Percentiles rank a stretch among this genome's conserved stretches.
Evolutionary conservation across 2,113 vertebrate species (phyloP).

Genomic region (Tachysurus vachellii): DNA sequence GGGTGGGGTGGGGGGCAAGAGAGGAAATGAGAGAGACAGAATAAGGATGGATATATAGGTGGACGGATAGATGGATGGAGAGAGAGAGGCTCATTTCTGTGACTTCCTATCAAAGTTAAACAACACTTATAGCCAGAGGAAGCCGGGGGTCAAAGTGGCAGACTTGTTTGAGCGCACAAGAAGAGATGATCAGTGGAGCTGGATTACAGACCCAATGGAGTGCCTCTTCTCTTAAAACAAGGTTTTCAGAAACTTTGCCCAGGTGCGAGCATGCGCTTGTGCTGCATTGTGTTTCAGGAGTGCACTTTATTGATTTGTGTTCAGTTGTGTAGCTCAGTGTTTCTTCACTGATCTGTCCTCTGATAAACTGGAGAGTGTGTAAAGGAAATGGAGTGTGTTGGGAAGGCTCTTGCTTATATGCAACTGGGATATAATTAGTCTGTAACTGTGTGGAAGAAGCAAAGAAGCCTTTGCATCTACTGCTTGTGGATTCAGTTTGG

Average conservation of each 20-base stretch:
- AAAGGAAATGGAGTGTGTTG: conserved; percentile 65
- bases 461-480: conserved; percentile 34
- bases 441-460: conserved; percentile 46
- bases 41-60: conserved; percentile 8
- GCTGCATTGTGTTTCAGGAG: background rate
- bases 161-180: conserved; percentile 9
- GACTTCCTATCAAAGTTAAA: background rate
- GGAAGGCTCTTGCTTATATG: conserved; percentile 50
- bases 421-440: conserved; percentile 60
- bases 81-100: background rate
- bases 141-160: background rate
- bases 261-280: background rate
- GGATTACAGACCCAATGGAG: conserved; percentile 54
- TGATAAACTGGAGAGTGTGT: conserved; percentile 64
- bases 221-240: conserved; percentile 45
- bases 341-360: conserved; percentile 13
- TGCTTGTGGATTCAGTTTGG: conserved; percentile 17
- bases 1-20: conserved; percentile 36
- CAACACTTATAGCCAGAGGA: background rate
- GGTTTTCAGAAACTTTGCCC: conserved; percentile 59
- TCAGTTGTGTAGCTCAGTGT: background rate
- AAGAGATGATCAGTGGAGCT: conserved; percentile 27
- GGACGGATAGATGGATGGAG: background rate
- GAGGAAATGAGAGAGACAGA: conserved; percentile 50
- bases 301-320: background rate